These are phyloP conservation scores for Ophiothrix spiculata DNA, from an alignment of 35 echinoderm and acorn worm genomes.

Conservation along the genomic window DNA sequence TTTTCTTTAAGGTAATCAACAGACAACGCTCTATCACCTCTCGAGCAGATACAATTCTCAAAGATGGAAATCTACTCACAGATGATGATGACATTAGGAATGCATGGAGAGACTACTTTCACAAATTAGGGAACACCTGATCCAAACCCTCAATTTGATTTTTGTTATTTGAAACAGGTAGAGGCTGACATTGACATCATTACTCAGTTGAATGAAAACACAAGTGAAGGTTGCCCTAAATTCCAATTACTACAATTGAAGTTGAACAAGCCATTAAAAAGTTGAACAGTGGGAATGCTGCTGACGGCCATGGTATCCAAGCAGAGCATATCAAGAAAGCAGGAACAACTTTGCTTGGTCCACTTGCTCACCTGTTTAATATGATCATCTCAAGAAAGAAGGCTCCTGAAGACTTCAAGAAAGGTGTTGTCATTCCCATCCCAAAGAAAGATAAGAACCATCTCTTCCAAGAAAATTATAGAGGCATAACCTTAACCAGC, in stretches of 20 bases:
- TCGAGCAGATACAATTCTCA: not conserved
- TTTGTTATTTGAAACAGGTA: not conserved
- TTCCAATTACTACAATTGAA: not conserved
- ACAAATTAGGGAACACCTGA: not conserved
- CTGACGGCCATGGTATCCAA: not conserved
- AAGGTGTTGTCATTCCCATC: not conserved
- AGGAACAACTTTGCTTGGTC: not conserved
- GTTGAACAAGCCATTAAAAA: not conserved
- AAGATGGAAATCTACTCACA: not conserved
- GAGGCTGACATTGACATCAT: not conserved
- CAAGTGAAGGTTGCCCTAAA: not conserved
- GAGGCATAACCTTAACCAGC: not conserved
- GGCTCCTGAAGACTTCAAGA: not conserved
- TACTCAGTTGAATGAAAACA: not conserved
- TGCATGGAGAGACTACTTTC: not conserved
- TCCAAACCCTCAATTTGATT: not conserved
- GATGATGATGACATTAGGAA: not conserved
- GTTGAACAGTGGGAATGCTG: not conserved
- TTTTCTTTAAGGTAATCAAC: not conserved
- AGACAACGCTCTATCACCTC: not conserved
- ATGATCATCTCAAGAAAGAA: not conserved
- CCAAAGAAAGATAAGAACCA: conserved; percentile 9
- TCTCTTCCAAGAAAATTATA: not conserved
- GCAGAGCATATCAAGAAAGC: conserved; percentile 5
- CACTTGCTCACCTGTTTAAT: not conserved